phyloP scores from a whole-genome alignment of 2,888 invertebrate genomes.

The Saturnia japonica region DNA sequence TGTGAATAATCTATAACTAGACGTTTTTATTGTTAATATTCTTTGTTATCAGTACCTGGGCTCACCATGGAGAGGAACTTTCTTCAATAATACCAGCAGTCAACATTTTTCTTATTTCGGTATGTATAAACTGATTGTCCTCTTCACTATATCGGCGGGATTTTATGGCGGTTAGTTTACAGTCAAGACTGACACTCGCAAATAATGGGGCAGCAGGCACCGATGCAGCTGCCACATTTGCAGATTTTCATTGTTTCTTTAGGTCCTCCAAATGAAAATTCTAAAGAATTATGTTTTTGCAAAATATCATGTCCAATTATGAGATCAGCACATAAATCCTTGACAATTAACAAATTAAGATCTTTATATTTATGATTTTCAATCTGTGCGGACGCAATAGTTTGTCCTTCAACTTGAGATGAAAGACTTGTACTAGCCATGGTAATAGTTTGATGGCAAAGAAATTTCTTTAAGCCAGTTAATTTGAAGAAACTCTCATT shows the following conservation, averaged over 20 bases:
- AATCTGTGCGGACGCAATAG: no score
- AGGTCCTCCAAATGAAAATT: conserved; percentile 6
- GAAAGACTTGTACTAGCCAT: no score
- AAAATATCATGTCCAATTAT: conserved; percentile 23
- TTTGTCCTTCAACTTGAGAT: no score
- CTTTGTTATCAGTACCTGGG: conserved; percentile 4
- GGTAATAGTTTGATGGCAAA: no score
- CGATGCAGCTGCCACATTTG: conserved; percentile 5
- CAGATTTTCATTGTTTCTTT: conserved; percentile 10
- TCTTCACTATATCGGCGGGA: background rate
- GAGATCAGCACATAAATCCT: conserved; percentile 28
- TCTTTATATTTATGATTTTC: no score
- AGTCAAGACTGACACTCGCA: no score
- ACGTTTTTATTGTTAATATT: no score
- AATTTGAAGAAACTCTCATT: no score
- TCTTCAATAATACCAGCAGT: conserved; percentile 6
- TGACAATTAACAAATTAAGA: background rate
- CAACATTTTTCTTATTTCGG: conserved; percentile 1
- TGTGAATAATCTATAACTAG: conserved; percentile 20
- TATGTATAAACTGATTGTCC: no score
- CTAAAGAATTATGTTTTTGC: conserved; percentile 1
- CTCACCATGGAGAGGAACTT: no score
- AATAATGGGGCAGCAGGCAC: background rate
- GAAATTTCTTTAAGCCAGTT: no score
- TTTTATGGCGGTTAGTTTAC: no score